These are phyloP conservation scores for Pyrgus malvae DNA, from an alignment of 2,888 invertebrate genomes.

Conservation along the genomic window DNA sequence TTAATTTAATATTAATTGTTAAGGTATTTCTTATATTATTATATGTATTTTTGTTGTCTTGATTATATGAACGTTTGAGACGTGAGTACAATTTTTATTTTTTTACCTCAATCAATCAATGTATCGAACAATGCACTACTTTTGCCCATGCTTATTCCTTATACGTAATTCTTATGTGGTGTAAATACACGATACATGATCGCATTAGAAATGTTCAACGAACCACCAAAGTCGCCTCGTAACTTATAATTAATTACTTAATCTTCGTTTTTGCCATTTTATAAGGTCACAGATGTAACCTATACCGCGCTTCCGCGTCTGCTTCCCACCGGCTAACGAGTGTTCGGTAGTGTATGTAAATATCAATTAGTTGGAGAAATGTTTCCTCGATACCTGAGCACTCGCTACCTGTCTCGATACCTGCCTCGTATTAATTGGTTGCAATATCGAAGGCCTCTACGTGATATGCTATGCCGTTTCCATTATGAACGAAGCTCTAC, in stretches of 20 bases:
- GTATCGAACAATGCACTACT: no score
- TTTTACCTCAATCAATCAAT: no score
- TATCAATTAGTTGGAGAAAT: constrained; percentile 63
- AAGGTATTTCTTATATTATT: no score
- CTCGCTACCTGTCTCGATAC: constrained; percentile 44
- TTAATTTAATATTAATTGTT: no score
- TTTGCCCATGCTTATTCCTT: no score
- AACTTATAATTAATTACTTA: constrained; percentile 37
- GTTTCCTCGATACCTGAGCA: constrained; percentile 41
- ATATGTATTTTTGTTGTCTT: no score
- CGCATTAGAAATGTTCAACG: constrained; percentile 1
- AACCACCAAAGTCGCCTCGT: not conserved
- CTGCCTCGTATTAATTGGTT: constrained; percentile 49
- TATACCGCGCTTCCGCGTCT: constrained; percentile 39
- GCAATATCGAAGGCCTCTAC: constrained; percentile 46
- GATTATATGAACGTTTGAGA: no score
- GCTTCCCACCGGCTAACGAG: constrained; percentile 39
- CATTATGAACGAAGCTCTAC: not conserved
- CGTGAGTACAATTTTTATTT: no score
- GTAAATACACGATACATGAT: not conserved
- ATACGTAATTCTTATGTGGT: no score
- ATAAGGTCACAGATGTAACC: constrained; percentile 46
- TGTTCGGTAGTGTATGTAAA: constrained; percentile 50
- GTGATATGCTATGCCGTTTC: constrained; percentile 48
- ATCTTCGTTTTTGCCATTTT: constrained; percentile 35